phyloP scores from a whole-genome alignment of 2,113 vertebrate genomes.

The Hydrolagus affinis region DNA sequence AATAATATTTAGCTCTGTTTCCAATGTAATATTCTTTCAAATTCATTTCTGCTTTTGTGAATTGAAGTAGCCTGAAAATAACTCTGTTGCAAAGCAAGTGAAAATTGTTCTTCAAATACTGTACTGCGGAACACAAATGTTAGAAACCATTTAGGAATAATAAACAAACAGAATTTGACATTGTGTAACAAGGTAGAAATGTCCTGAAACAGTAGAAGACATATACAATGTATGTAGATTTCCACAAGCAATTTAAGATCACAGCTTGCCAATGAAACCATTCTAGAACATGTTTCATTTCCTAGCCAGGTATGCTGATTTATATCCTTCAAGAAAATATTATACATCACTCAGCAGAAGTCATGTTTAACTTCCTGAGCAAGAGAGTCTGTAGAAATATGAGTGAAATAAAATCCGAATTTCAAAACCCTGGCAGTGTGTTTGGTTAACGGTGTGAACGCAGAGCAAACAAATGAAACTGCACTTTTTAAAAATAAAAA shows the following conservation, averaged over 20 bases:
- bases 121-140: neutral
- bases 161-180: neutral
- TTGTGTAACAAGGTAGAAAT: neutral
- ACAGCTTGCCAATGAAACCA: too few relatives aligned
- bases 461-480: neutral
- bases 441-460: neutral
- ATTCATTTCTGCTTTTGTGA: neutral
- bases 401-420: neutral
- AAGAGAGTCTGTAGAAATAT: neutral
- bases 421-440: too few relatives aligned
- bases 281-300: constrained; percentile 19
- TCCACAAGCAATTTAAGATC: neutral
- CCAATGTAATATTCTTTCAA: neutral
- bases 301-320: neutral
- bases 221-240: neutral
- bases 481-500: neutral
- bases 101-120: neutral
- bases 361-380: constrained; percentile 21
- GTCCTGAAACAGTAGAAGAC: neutral
- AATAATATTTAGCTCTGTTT: too few relatives aligned
- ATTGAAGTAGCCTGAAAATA: neutral
- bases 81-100: neutral
- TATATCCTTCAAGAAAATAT: constrained; percentile 4
- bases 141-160: neutral
- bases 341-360: neutral